phyloP scores from a whole-genome alignment of 1,140 invertebrate genomes.

The Cyphomyrmex costatus region DNA sequence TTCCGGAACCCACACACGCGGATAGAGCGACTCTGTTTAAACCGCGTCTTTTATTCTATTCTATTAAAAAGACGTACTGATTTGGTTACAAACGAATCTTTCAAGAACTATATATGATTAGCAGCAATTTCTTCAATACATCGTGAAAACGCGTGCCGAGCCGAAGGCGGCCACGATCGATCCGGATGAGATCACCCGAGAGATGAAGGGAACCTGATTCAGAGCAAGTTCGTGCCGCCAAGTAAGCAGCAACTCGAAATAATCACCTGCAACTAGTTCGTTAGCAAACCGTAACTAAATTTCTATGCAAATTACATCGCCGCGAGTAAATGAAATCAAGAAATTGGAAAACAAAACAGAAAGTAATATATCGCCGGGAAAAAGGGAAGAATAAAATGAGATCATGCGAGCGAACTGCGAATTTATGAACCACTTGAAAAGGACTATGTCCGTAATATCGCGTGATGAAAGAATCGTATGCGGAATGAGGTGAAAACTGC shows the following conservation, averaged over 20 bases:
- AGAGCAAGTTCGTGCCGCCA: conserved; percentile 46
- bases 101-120: not conserved
- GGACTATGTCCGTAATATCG: not conserved
- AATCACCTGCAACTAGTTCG: conserved; percentile 54
- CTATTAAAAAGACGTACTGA: not conserved
- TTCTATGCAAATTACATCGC: conserved; percentile 47
- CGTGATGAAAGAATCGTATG: not conserved
- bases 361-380: not conserved
- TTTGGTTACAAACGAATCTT: not conserved
- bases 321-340: conserved; percentile 16
- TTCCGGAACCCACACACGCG: conserved; percentile 54
- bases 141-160: conserved; percentile 36
- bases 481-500: conserved; percentile 10
- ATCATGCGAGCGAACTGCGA: not conserved
- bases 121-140: not conserved
- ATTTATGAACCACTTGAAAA: not conserved
- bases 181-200: conserved; percentile 40
- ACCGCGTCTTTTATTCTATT: not conserved
- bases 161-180: conserved; percentile 31
- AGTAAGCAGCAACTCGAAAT: conserved; percentile 41
- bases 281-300: conserved; percentile 46
- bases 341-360: not conserved
- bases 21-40: conserved; percentile 35
- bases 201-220: conserved; percentile 51
- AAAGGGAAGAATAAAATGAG: not conserved